Conservation (phyloP, 2,888 invertebrate species). For the Andricus curvator region DNA sequence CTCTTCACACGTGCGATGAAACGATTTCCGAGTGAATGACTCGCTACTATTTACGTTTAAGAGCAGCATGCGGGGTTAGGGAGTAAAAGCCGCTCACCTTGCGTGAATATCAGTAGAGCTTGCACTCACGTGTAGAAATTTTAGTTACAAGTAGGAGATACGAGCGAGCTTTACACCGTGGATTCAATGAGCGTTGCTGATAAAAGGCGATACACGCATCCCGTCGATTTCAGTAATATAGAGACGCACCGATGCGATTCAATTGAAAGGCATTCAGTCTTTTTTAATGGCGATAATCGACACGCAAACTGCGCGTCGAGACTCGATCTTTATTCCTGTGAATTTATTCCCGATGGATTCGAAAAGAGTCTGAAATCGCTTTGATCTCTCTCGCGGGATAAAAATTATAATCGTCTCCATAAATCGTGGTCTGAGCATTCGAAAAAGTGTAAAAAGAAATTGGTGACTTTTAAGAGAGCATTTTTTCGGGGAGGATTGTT, state of each 20-base stretch:
- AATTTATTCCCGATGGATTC: conserved; percentile 26
- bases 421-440: background rate
- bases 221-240: conserved; percentile 33
- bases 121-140: conserved; percentile 51
- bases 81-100: conserved; percentile 57
- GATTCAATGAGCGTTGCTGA: conserved; percentile 48
- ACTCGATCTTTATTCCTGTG: conserved; percentile 21
- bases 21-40: conserved; percentile 57
- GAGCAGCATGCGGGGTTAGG: conserved; percentile 62
- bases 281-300: conserved; percentile 39
- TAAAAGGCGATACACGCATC: conserved; percentile 10
- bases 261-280: conserved; percentile 32
- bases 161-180: conserved; percentile 40
- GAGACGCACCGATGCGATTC: conserved; percentile 20
- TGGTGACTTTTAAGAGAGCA: background rate
- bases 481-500: background rate
- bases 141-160: conserved; percentile 50
- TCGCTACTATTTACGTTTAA: conserved; percentile 48
- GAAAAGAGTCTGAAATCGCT: background rate
- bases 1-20: background rate
- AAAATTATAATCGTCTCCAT: conserved; percentile 9
- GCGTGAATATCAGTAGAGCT: conserved; percentile 48
- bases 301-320: conserved; percentile 25
- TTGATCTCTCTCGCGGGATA: background rate
- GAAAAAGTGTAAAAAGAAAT: background rate